Base-by-base conservation (phyloP, 2,888 invertebrate species). In the Synanthedon formicaeformis region DNA sequence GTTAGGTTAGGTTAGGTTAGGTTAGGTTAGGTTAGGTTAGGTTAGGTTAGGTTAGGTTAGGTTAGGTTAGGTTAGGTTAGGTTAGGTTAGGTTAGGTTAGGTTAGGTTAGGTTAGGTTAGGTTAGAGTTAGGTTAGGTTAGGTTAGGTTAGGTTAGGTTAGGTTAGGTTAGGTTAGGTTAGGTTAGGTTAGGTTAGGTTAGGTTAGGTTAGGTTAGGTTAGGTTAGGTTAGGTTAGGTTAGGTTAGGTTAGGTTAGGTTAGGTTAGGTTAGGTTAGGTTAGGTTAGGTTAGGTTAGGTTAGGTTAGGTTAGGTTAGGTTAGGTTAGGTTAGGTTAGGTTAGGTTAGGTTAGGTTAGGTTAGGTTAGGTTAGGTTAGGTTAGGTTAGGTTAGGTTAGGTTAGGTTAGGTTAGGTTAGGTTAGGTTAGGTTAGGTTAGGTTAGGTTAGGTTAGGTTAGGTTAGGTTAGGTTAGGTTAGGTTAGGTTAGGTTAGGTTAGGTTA, bases 281-380 rank as follows among this genome's bases (percentile, higher is more conserved):
- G 23, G 23, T 4, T 23, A 23, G 23, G 23, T 23, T 23, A 23
- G 23, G 23, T 23, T 23, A 23, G 23, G 23, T 23, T 23, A 23
- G 23, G 23, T 23, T 23, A 23, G 23, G 23, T 23, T 23, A 23
- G 23, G 23, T 23, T 23, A 54, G 55, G 54, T 41, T 41, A 41
- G 41, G 41, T 41, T 41, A 41, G 41, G 41, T 41, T 41, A 41
- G 41, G 53, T 53, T 54, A 58, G 55, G 55, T 55, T 55, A 54
- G 55, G 55, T 54, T 53, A 55, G 52, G 54, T 55, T 54, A 56
- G 54, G 55, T 55, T 56, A 56, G 54, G 53, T 56, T 54, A 58
- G 54, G 56, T 57, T 56, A 54, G 55, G 55, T 56, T 56, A 54
- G 56, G 58, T 56, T 56, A 41, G 41, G 41, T 41, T 55, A 53